Conservation (phyloP, 2,888 invertebrate genomes). For the Pycnomerus fuliginosus region DNA sequence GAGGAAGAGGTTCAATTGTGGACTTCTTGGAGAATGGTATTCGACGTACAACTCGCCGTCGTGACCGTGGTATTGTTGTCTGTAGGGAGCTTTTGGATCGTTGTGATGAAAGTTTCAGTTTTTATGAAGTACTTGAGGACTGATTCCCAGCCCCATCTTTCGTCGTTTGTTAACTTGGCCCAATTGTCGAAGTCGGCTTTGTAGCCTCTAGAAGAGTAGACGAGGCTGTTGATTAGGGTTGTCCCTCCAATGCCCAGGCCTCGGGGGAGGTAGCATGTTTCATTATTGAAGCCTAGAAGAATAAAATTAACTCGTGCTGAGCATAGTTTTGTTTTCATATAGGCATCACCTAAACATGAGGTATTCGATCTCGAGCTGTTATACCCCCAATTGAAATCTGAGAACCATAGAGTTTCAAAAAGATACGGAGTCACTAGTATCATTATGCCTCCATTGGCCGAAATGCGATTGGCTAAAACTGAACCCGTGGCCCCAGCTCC, state of each 20-base stretch:
- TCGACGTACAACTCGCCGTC: too few species aligned
- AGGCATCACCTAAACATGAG: slow-evolving; percentile 37
- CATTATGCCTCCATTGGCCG: slow-evolving; percentile 58
- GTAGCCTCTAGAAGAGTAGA: slow-evolving; percentile 56
- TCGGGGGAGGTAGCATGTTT: slow-evolving; percentile 49
- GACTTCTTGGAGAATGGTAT: too few species aligned
- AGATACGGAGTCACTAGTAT: slow-evolving; percentile 57
- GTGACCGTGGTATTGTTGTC: slow-evolving; percentile 46
- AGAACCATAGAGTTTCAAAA: slow-evolving; percentile 57
- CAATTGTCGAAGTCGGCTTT: neutral
- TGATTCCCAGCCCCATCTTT: slow-evolving; percentile 57
- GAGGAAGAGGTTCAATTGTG: too few species aligned
- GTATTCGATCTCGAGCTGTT: slow-evolving; percentile 58
- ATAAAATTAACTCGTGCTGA: too few species aligned
- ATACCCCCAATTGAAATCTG: slow-evolving; percentile 64
- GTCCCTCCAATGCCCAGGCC: slow-evolving; percentile 61
- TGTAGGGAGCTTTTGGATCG: slow-evolving; percentile 32
- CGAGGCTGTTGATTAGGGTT: slow-evolving; percentile 51
- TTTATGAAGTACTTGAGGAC: slow-evolving; percentile 53
- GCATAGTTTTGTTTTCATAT: too few species aligned
- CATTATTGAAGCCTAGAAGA: too few species aligned
- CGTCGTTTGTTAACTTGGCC: slow-evolving; percentile 46
- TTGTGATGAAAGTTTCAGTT: slow-evolving; percentile 46
- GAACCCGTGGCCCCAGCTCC: slow-evolving; percentile 73
- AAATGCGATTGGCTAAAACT: slow-evolving; percentile 67